Percentiles rank a stretch among this genome's conserved stretches.
Conservation (phyloP, 2,888 invertebrate species). For the Eulithis prunata region DNA sequence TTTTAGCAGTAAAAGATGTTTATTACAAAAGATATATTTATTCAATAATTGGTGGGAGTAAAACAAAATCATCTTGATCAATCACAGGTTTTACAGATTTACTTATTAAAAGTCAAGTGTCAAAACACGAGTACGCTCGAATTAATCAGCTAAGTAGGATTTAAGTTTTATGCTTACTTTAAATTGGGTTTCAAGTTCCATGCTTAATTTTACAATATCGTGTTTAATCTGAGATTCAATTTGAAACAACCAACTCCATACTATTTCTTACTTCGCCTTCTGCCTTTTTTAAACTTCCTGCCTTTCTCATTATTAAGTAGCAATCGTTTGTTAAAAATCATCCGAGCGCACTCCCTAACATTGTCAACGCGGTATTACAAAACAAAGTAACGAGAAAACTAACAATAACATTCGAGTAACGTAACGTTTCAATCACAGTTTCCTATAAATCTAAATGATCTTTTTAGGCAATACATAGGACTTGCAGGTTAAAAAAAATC, state of each 20-base stretch:
- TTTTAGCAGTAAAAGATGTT: constrained; percentile 10
- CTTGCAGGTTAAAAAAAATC: no score
- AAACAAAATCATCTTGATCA: constrained; percentile 34
- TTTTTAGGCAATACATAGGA: neutral
- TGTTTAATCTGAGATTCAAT: no score
- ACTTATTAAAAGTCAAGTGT: constrained; percentile 3
- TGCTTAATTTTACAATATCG: no score
- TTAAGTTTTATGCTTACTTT: no score
- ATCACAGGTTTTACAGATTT: constrained; percentile 24
- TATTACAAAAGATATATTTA: constrained; percentile 27
- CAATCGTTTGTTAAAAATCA: neutral
- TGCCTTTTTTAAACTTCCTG: no score
- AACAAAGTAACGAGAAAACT: constrained; percentile 9
- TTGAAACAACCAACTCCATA: no score
- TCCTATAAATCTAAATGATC: constrained; percentile 2
- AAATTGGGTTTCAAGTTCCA: no score
- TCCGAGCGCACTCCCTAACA: neutral
- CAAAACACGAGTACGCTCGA: neutral
- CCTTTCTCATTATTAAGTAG: no score
- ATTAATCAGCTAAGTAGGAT: neutral
- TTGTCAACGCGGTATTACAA: constrained; percentile 11
- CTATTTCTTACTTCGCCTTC: no score
- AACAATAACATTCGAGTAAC: constrained; percentile 19
- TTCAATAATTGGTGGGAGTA: constrained; percentile 39
- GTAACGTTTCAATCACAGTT: constrained; percentile 18